phyloP scores from a whole-genome alignment of 1,140 invertebrate genomes.

The Medauroidea extradentata region DNA sequence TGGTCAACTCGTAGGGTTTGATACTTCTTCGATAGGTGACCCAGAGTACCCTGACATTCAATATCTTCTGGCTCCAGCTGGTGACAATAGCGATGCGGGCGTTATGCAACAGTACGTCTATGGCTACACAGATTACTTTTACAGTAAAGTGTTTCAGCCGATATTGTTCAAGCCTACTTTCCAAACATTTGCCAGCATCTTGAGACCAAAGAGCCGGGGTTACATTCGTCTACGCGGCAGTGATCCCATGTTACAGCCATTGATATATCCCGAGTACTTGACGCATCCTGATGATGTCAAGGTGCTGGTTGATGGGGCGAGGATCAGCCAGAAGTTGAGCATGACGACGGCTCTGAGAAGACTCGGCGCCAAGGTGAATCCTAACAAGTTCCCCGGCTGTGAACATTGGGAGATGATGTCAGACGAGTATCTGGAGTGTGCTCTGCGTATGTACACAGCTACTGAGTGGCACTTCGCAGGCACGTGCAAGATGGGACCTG shows the following conservation, averaged over 20 bases:
- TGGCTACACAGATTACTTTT: not conserved
- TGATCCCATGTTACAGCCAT: slow-evolving; percentile 48
- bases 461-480: slow-evolving; percentile 18
- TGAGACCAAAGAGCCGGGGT: slow-evolving; percentile 42
- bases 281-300: slow-evolving; percentile 28
- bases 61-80: too few species aligned
- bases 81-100: slow-evolving; percentile 60
- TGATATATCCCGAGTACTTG: slow-evolving; percentile 49
- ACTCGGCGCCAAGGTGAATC: slow-evolving; percentile 31
- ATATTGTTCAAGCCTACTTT: not conserved
- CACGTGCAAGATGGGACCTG: slow-evolving; percentile 14
- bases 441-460: slow-evolving; percentile 44
- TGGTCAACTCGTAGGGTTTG: slow-evolving; percentile 5
- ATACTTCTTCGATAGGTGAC: not conserved
- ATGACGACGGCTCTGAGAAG: slow-evolving; percentile 45
- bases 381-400: slow-evolving; percentile 41
- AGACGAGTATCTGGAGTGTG: slow-evolving; percentile 60
- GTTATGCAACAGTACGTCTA: slow-evolving; percentile 81
- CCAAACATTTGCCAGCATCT: slow-evolving; percentile 23
- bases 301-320: slow-evolving; percentile 28
- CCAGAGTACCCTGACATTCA: slow-evolving; percentile 49
- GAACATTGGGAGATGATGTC: slow-evolving; percentile 43
- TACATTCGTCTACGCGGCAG: slow-evolving; percentile 31
- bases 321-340: slow-evolving; percentile 8
- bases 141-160: slow-evolving; percentile 69